Base-by-base conservation (phyloP, 2,888 invertebrate species). In the Drosophila aldrichi region DNA sequence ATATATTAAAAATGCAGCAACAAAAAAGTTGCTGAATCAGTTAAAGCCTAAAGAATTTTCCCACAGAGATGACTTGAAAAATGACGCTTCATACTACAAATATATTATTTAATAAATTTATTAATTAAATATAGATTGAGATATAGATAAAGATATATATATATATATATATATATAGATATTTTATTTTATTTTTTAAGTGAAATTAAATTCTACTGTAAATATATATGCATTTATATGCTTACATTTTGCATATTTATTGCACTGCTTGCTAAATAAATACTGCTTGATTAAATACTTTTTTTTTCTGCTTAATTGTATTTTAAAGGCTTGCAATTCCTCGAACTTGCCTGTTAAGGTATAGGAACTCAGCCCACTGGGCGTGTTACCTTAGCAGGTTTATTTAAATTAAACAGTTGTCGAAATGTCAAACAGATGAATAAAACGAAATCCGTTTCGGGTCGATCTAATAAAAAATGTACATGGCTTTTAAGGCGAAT, bases 381-480 rank as follows among this genome's bases (percentile, higher is more conserved):
- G 22, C 22, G 1, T 7, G 12, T 16, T 7, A 7, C 34, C 8
- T 8, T 14, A 3, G 20, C n/a, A 3, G 16, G 10, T 32, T 29
- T 12, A 32, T 32, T 20, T 1, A 12, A 43, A 22, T 44, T 22
- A 25, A 46, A 25, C 41, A 36, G n/a, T 44, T 36, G 14, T 36
- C 36, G 2, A 34, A 44, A 44, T 2, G 9, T 12, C 25, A 25
- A 25, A 25, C 14, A 38, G 14, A 6, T 7, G 38, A 16, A 58
- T n/a, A 18, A 12, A 18, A 7, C 14, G 25, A 58, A 29, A 20
- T 3, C 18, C 48, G 38, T 20, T 16, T 34, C 18, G 29, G 25
- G 7, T 12, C 22, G 20, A 22, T 32, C 7, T 9, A 40, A 54
- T 64, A n/a, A 48, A 64, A 54, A 12, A 48, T 64, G 16, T 34